phyloP scores from a whole-genome alignment of 2,888 invertebrate genomes.

The Epirrhoe tristata region DNA sequence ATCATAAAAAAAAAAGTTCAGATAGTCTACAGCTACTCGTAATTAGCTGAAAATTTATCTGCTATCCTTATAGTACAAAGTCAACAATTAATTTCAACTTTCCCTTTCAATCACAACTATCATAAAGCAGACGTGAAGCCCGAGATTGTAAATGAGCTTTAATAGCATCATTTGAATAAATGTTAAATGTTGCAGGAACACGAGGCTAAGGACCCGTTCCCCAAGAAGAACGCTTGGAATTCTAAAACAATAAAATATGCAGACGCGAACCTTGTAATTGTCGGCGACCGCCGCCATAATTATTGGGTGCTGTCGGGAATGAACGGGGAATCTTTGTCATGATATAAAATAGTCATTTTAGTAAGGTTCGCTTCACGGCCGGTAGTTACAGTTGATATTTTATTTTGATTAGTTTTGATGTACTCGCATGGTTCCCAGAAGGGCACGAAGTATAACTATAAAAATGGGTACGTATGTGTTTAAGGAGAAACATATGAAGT shows the following conservation, averaged over 20 bases:
- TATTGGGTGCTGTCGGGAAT: constrained; percentile 9
- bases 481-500: too few relatives aligned
- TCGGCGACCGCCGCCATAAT: constrained; percentile 2
- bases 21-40: too few relatives aligned
- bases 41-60: too few relatives aligned
- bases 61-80: not conserved
- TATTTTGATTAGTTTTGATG: too few relatives aligned
- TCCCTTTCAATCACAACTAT: constrained; percentile 18
- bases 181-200: constrained; percentile 22
- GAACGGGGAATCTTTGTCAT: not conserved
- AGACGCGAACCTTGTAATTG: constrained; percentile 14
- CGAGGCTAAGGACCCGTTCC: not conserved
- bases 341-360: not conserved
- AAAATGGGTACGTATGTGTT: too few relatives aligned
- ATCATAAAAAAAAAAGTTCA: too few relatives aligned
- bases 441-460: too few relatives aligned
- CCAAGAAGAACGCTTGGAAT: constrained; percentile 9
- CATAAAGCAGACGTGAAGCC: constrained; percentile 23
- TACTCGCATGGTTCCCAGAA: too few relatives aligned
- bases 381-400: not conserved
- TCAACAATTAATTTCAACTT: constrained; percentile 22
- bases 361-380: not conserved
- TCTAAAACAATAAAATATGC: constrained; percentile 32
- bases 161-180: constrained; percentile 35
- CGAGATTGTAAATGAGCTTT: constrained; percentile 23